Base-by-base conservation (phyloP, 53 echinoderm and acorn worm species). In the Paracentrotus lividus region DNA sequence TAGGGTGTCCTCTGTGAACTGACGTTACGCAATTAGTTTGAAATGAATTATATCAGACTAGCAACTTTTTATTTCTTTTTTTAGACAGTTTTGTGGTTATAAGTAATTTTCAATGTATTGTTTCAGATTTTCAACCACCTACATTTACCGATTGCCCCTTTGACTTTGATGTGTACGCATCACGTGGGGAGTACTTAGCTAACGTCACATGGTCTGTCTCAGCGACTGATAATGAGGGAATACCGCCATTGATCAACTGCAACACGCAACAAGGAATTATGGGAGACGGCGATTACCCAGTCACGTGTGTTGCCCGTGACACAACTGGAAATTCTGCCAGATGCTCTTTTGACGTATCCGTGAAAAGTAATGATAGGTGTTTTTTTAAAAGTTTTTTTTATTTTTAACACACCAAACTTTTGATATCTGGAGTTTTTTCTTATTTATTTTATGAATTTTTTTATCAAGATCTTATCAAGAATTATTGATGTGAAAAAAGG, bases 111-210 rank as follows among this genome's bases (percentile, higher is more conserved):
- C n/a, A n/a, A n/a, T n/a, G n/a, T n/a, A n/a, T n/a, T n/a, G n/a
- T n/a, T n/a, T n/a, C 78, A 97, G 97, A 97, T 84, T 90, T 88
- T 36, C 94, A 95, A 29, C 44, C 72, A 18, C 98, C 98, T 10
- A 49, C 65, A 44, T 98, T 96, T 43, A 94, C 96, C 7, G 23
- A 68, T 27, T 96, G 98, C 52, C 97, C 96, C 0, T 26, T 65
- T 53, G 93, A 94, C 66, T 85, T 93, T 26, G 77, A 55, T 0
- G 65, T 68, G 1, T 96, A 98, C 86, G 90, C 96, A 33, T 44
- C 47, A 27, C 91, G 94, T 4, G 78, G 88, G 23, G 5, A 61
- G 24, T 38, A 84, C 14, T 61, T 88, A 61, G 96, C 95, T 5
- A 65, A 36, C 60, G 98, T 98, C 32, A 88, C 84, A 34, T 98